Evolutionary conservation across 2,888 invertebrate species (phyloP).

Genomic region (Ophion ellenae): DNA sequence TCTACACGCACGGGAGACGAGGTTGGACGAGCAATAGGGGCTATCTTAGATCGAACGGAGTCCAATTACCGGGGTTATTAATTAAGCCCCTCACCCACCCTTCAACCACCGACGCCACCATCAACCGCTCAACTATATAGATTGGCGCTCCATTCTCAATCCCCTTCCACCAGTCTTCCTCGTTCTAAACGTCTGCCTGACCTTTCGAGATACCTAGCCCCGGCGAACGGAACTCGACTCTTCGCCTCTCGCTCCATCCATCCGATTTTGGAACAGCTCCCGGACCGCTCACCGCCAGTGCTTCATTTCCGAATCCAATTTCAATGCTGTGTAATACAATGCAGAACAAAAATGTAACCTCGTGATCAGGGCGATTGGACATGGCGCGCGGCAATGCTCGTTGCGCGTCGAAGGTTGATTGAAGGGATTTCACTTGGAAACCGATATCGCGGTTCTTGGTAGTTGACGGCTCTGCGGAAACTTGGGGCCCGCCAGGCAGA

Average conservation of each 20-base stretch:
- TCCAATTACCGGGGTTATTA: slow-evolving; percentile 82
- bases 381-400: no score
- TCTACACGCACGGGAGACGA: slow-evolving; percentile 40
- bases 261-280: slow-evolving; percentile 30
- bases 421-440: no score
- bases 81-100: slow-evolving; percentile 77
- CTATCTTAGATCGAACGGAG: slow-evolving; percentile 81
- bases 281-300: slow-evolving; percentile 11
- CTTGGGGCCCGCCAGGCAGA: no score
- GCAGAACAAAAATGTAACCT: neutral
- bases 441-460: no score
- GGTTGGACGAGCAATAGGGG: slow-evolving; percentile 66
- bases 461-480: no score
- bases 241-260: slow-evolving; percentile 39
- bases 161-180: slow-evolving; percentile 26
- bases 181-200: slow-evolving; percentile 68
- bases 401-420: no score
- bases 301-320: slow-evolving; percentile 50
- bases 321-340: neutral
- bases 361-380: neutral
- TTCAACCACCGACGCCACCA: slow-evolving; percentile 44
- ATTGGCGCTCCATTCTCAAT: slow-evolving; percentile 62
- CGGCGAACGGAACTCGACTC: slow-evolving; percentile 58
- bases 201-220: slow-evolving; percentile 67
- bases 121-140: slow-evolving; percentile 20